Evolutionary conservation across 2,797 vertebrate species (phyloP).

Genomic region (Micrastur ruficollis): DNA sequence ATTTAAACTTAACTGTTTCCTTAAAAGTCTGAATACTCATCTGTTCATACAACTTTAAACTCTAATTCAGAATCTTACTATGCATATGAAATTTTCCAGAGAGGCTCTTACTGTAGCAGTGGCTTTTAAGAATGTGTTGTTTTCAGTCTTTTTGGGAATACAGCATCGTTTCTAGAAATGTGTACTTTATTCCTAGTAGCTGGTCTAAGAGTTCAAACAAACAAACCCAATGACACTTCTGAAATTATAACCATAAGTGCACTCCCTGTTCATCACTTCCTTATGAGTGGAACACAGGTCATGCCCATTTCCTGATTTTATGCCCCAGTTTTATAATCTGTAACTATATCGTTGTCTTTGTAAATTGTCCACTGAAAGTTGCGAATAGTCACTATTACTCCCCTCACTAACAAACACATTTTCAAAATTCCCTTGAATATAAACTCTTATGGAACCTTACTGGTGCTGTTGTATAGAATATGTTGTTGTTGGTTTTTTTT

Average conservation of each 20-base stretch:
- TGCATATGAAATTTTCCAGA: neutral
- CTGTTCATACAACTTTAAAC: neutral
- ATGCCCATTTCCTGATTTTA: neutral
- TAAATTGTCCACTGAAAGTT: neutral
- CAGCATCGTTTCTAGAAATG: neutral
- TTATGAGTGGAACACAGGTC: neutral
- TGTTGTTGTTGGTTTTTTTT: fast-evolving
- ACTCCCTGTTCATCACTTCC: neutral
- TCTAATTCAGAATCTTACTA: neutral
- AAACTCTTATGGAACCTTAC: neutral
- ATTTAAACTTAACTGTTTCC: neutral
- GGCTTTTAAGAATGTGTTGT: neutral
- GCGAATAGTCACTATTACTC: neutral
- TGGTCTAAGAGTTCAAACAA: neutral
- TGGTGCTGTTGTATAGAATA: neutral
- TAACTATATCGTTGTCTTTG: neutral
- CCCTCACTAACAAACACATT: neutral
- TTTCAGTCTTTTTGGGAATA: neutral
- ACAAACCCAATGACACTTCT: neutral
- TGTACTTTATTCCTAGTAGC: neutral
- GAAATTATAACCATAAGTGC: neutral
- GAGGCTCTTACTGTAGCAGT: neutral
- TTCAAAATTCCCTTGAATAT: neutral
- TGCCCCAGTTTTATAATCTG: neutral
- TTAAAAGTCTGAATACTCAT: neutral